Conservation (phyloP, 2,113 vertebrate genomes). For the Cervus canadensis region DNA sequence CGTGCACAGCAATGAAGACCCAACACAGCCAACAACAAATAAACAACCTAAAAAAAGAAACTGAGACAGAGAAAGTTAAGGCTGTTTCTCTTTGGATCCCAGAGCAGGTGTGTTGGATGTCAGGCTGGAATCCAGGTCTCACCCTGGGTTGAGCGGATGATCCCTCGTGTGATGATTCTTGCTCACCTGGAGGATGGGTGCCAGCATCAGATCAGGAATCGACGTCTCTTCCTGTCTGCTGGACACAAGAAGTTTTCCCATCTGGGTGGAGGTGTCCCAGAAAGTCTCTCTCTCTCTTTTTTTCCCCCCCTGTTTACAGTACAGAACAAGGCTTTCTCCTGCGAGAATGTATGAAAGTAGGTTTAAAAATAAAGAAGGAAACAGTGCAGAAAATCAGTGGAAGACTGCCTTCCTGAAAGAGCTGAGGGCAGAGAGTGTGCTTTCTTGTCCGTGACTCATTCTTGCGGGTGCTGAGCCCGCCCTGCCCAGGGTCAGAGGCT, state of each 20-base stretch:
- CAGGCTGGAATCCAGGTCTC: not conserved
- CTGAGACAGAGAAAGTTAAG: not conserved
- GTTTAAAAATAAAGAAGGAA: conserved; percentile 63
- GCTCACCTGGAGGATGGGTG: not conserved
- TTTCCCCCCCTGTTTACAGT: not conserved
- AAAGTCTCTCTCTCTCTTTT: not conserved
- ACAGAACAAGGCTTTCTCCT: not conserved
- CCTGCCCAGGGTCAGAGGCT: not conserved
- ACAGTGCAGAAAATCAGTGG: conserved; percentile 55
- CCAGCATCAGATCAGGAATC: not conserved
- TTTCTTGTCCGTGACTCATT: not conserved
- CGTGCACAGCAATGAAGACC: not conserved
- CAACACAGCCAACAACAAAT: not conserved
- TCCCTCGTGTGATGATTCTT: too few species aligned
- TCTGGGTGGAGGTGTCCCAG: not conserved
- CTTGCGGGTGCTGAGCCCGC: fast-evolving
- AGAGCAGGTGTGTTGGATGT: not conserved
- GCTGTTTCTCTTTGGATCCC: not conserved
- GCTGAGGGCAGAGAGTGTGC: not conserved
- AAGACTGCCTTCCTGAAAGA: not conserved
- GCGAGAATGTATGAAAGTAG: not conserved
- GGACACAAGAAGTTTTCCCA: not conserved
- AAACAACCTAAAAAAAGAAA: not conserved
- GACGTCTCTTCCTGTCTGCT: not conserved
- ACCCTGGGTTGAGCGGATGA: not conserved